A percentile compares a stretch with the other conserved stretches of the same genome.
phyloP scores from a whole-genome alignment of 1,140 invertebrate species.

The Cheumatopsyche charites region DNA sequence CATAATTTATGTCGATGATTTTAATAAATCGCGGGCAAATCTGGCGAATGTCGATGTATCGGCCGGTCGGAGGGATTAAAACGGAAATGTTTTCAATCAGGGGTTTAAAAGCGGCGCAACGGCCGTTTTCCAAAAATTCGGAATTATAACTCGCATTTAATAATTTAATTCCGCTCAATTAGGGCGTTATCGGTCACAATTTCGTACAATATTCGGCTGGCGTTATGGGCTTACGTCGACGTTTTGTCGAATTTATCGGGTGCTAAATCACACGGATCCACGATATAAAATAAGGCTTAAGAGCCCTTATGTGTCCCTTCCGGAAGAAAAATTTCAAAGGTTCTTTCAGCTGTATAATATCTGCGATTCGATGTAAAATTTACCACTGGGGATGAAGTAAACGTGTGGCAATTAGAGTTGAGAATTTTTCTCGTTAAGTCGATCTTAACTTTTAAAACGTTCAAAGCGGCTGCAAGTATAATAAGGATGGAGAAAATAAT shows the following conservation, averaged over 20 bases:
- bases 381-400: neutral
- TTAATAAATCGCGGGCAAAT: neutral
- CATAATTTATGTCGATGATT: neutral
- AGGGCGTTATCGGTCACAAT: conserved; percentile 12
- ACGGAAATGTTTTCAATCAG: conserved; percentile 1
- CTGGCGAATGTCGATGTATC: neutral
- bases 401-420: neutral
- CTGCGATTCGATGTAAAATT: neutral
- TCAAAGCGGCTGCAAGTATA: too few relatives aligned
- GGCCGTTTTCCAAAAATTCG: neutral
- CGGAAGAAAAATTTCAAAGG: conserved; percentile 13
- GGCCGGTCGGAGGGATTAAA: neutral
- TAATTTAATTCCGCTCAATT: conserved; percentile 15
- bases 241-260: conserved; percentile 28
- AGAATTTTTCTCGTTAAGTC: too few relatives aligned
- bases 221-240: conserved; percentile 16
- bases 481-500: too few relatives aligned
- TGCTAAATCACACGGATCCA: conserved; percentile 8
- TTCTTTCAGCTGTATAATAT: neutral
- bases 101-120: conserved; percentile 1
- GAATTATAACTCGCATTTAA: neutral
- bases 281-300: conserved; percentile 34
- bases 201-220: conserved; percentile 4
- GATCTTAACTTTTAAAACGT: too few relatives aligned
- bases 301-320: conserved; percentile 8